A percentile compares a stretch with the other conserved stretches of the same genome.
Conservation (phyloP, 2,113 vertebrate species). For the Rhineura floridana region DNA sequence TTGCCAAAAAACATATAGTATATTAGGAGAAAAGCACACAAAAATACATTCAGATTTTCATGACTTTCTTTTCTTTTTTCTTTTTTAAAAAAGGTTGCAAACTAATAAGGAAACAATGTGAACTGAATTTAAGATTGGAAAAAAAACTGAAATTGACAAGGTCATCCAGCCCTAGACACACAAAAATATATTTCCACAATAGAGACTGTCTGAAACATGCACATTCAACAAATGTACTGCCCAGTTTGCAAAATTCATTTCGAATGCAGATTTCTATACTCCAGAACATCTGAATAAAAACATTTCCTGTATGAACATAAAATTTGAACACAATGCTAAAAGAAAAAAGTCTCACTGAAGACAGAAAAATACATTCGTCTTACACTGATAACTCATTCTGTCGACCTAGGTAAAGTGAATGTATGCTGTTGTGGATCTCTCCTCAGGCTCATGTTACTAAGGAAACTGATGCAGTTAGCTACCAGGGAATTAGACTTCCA, state of each 20-base stretch:
- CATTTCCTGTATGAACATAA: neutral
- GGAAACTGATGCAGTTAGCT: neutral
- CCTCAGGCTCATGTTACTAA: neutral
- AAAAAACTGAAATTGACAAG: too few relatives aligned
- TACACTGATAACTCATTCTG: neutral
- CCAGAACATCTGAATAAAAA: neutral
- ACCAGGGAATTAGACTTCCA: neutral
- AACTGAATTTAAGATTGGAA: too few relatives aligned
- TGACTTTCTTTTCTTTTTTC: too few relatives aligned
- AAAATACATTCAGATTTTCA: too few relatives aligned
- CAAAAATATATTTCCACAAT: neutral
- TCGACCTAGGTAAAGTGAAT: too few relatives aligned
- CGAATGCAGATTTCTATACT: neutral
- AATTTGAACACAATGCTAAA: neutral
- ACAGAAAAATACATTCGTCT: neutral
- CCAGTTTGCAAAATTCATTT: neutral
- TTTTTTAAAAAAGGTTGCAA: too few relatives aligned
- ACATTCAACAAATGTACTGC: neutral
- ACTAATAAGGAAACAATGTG: too few relatives aligned
- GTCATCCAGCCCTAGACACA: too few relatives aligned
- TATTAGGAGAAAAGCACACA: too few relatives aligned
- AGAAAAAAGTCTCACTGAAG: too few relatives aligned
- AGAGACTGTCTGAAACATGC: neutral
- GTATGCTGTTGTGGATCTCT: too few relatives aligned
- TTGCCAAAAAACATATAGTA: neutral